Evolutionary conservation across 2,797 vertebrate species (phyloP).

Genomic region (Chromobotia macracanthus): DNA sequence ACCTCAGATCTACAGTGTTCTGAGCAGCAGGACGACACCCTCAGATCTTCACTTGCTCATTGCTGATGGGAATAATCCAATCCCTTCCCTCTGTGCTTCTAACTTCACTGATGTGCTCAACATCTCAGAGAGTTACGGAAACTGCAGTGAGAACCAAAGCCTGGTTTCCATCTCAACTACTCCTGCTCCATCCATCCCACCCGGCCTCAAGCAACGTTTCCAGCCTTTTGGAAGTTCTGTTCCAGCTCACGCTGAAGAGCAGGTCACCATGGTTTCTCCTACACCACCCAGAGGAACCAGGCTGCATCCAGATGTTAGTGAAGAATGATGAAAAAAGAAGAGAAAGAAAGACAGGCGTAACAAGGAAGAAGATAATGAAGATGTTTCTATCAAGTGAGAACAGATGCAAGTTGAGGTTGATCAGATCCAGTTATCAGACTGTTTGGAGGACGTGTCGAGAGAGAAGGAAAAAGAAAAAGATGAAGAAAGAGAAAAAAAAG

Average conservation of each 20-base stretch:
- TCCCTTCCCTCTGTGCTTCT: slow-evolving; percentile 58
- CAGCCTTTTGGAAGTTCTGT: slow-evolving; percentile 79
- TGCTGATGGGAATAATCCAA: neutral
- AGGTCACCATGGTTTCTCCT: slow-evolving; percentile 52
- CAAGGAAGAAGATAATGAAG: slow-evolving; percentile 24
- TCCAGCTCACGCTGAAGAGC: slow-evolving; percentile 49
- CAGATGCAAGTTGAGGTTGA: neutral
- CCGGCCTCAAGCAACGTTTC: slow-evolving; percentile 81
- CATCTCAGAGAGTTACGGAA: slow-evolving; percentile 74
- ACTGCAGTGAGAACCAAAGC: slow-evolving; percentile 52
- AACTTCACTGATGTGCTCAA: slow-evolving; percentile 75
- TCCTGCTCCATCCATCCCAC: slow-evolving; percentile 74
- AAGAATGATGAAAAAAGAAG: slow-evolving; percentile 57
- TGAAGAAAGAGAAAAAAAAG: too few relatives aligned
- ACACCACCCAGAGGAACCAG: slow-evolving; percentile 48
- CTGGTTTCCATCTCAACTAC: slow-evolving; percentile 71
- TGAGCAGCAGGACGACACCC: slow-evolving; percentile 56
- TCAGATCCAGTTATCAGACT: neutral
- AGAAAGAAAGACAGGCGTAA: slow-evolving; percentile 61
- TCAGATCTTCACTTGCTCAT: slow-evolving; percentile 74
- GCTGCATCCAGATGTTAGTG: slow-evolving; percentile 6
- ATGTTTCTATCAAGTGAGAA: slow-evolving; percentile 49
- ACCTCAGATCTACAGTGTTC: slow-evolving; percentile 72
- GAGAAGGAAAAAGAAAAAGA: too few relatives aligned
- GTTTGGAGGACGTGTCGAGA: neutral